A percentile compares a stretch with the other conserved stretches of the same genome.
Evolutionary conservation across 2,797 vertebrate genomes (phyloP).

Genomic region (Limosa lapponica): DNA sequence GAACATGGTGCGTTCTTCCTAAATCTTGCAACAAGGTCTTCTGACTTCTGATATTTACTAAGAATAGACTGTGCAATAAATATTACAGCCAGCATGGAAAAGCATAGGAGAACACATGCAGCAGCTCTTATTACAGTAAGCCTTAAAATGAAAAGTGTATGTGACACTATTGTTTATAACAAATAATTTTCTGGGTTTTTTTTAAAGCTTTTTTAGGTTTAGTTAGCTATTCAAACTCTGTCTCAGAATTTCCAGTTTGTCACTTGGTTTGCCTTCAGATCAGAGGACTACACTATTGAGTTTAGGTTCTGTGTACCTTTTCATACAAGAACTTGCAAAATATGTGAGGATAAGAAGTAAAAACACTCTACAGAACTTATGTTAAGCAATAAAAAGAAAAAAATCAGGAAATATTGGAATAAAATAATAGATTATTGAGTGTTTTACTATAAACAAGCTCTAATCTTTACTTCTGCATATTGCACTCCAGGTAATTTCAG

Average conservation of each 20-base stretch:
- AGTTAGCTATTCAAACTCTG: background rate
- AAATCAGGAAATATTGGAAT: background rate
- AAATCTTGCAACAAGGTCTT: background rate
- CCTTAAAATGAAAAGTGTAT: background rate
- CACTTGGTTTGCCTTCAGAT: background rate
- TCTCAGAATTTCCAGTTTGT: background rate
- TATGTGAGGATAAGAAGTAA: background rate
- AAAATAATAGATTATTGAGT: background rate
- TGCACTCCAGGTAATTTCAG: background rate
- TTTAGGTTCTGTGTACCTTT: background rate
- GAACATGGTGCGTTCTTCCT: background rate
- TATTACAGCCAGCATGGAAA: background rate
- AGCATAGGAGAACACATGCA: background rate
- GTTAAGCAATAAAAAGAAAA: background rate
- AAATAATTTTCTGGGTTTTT: background rate
- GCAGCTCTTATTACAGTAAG: background rate
- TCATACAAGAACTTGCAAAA: background rate
- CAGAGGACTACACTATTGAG: background rate
- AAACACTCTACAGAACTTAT: rapidly evolving
- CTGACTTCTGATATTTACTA: background rate
- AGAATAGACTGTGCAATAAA: background rate
- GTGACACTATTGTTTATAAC: background rate
- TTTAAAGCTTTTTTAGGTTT: background rate
- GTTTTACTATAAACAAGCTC: background rate
- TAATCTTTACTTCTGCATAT: background rate